Base-by-base conservation (phyloP, 1,140 invertebrate genomes). In the Drosophila seguyi region DNA sequence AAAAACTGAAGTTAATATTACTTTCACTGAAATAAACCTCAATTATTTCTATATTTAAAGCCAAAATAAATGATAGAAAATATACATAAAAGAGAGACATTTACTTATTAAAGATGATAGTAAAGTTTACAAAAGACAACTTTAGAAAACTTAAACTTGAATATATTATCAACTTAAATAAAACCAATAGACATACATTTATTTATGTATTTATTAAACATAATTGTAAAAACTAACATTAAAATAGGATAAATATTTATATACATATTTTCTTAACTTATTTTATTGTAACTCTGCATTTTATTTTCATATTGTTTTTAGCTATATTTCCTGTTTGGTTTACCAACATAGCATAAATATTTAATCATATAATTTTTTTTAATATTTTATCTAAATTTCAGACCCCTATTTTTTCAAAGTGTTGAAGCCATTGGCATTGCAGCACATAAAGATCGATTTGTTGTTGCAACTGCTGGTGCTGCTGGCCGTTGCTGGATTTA, bases 391-490 rank as follows among this genome's bases (percentile, higher is more conserved):
- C 3, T 16, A 1, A 47, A 27, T 11, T 25, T 31, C 1, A 18
- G 3, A 11, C 3, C 6, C 29, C 18, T 14, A 16, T 2, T 36
- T 36, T 38, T 36, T 22, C 14, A 1, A 1, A 53, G 52, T 53
- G 52, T 20, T 4, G 22, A 6, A 63, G 67, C 79, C 84, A 87
- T 80, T 88, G 85, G 81, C 85, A 85, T 72, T 90, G 85, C 85
- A 85, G 80, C 85, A 90, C 78, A 90, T 90, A 90, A 90, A 88
- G 85, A 90, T 88, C 85, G 85, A 90, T 88, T 90, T 65, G 76
- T 72, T 79, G 75, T 71, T 79, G 75, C 44, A 41, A 61, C 44
- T 52, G 77, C 36, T 63, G 50, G 13, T 59, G 52, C 48, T 67
- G 74, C 44, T 81, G 61, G 75, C 75, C 61, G 65, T 44, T 62